Base-by-base conservation (phyloP, 2,113 vertebrate genomes). In the Drymodes brunneopygia region DNA sequence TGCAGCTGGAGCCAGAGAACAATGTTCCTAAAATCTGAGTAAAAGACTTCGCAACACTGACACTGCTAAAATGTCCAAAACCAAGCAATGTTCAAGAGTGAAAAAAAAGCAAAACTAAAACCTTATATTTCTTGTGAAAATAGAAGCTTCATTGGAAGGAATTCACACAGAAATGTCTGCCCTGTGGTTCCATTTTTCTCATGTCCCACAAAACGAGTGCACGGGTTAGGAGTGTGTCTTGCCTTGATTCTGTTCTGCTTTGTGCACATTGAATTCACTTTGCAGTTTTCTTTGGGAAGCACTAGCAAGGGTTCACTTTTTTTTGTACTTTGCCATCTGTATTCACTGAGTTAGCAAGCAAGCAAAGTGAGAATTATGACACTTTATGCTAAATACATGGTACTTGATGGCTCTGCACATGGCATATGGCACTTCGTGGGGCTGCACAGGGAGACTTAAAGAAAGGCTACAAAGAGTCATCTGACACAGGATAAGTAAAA, bases 351-450 rank as follows among this genome's bases (percentile, higher is more conserved):
- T 85, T 87, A 92, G 57, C 60, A 89, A 74, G 84, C 35, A 94
- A 89, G 44, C 3, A 74, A 92, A 79, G 92, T 89, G 93, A 93
- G 96, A 97, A 96, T 87, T 92, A 81, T 91, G 87, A 56, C 92
- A 94, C 92, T 84, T 84, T 74, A 91, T 96, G 94, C 81, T 87
- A 95, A 97, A 94, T 89, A 67, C 78, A 56, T 67, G 78, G 40
- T 47, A 92, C 81, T 89, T 89, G 94, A 87, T 93, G 92, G 60
- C 75, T 87, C 81, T 88, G 78, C 78, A 74, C 77, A 89, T 71
- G 92, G 65, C 56, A 91, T 77, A 73, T 65, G 54, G 38, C 36
- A 87, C 40, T 79, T 92, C 73, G 56, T 17, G 21, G 53, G 48
- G 82, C 61, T 92, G 56, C 33, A 31, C 1, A 21, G 22, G 15